phyloP scores from a whole-genome alignment of 2,113 vertebrate species.

The Loxodonta africana region DNA sequence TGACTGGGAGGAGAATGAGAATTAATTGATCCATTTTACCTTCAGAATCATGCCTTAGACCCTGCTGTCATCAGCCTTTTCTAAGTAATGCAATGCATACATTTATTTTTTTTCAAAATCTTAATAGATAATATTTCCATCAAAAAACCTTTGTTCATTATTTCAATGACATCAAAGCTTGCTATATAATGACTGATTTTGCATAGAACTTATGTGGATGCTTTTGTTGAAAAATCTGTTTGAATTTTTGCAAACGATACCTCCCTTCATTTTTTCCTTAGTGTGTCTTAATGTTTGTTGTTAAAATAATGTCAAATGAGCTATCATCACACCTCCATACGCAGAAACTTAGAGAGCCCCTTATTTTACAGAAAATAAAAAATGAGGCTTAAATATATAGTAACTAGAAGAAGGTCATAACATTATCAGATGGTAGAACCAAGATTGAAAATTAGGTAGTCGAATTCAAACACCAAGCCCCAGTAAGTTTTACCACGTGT shows the following conservation, averaged over 20 bases:
- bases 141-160: background rate
- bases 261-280: constrained; percentile 41
- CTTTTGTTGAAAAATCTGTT: constrained; percentile 67
- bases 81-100: background rate
- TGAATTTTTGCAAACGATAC: constrained; percentile 74
- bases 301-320: constrained; percentile 55
- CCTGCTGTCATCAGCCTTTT: background rate
- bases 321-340: background rate
- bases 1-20: constrained; percentile 55
- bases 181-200: constrained; percentile 60
- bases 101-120: constrained; percentile 38
- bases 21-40: background rate
- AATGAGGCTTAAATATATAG: background rate
- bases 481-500: background rate
- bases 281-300: constrained; percentile 11
- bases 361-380: background rate
- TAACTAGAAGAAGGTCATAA: background rate
- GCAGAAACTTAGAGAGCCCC: background rate
- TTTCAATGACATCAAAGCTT: constrained; percentile 76
- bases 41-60: constrained; percentile 49
- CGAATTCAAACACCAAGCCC: background rate
- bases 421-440: background rate
- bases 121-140: constrained; percentile 59
- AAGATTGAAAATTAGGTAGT: background rate
- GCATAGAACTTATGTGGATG: constrained; percentile 74